A percentile compares a stretch with the other conserved stretches of the same genome.
Evolutionary conservation across 2,113 vertebrate species (phyloP).

Genomic region (Xyrauchen texanus): DNA sequence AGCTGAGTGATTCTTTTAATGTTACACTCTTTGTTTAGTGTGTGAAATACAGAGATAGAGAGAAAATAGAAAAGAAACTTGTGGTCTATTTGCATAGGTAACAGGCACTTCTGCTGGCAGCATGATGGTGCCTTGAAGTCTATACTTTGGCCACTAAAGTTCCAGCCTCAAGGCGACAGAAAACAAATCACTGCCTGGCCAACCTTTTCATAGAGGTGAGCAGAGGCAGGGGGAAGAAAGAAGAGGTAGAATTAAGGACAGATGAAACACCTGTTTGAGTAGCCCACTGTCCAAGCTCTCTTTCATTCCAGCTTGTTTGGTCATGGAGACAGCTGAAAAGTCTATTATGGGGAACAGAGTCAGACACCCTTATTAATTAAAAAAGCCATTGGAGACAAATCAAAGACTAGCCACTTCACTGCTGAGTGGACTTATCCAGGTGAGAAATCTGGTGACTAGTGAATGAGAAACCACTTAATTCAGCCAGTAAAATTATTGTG

Average conservation of each 20-base stretch:
- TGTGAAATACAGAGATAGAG: background rate
- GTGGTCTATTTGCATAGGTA: slow-evolving; percentile 48
- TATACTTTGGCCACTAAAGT: slow-evolving; percentile 51
- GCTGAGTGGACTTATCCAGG: background rate
- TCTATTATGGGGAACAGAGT: slow-evolving; percentile 19
- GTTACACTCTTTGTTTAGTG: no score
- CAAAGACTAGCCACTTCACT: slow-evolving; percentile 13
- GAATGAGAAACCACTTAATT: background rate
- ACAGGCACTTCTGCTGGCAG: slow-evolving; percentile 32
- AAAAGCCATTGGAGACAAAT: slow-evolving; percentile 24
- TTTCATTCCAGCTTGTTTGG: slow-evolving; percentile 8
- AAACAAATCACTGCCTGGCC: slow-evolving; percentile 56
- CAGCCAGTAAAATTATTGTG: no score
- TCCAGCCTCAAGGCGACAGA: slow-evolving; percentile 49
- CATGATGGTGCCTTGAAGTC: slow-evolving; percentile 60
- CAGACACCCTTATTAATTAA: background rate
- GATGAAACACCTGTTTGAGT: slow-evolving; percentile 56
- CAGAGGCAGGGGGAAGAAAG: slow-evolving; percentile 19
- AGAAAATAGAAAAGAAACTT: background rate
- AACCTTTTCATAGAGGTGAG: slow-evolving; percentile 44
- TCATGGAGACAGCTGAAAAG: slow-evolving; percentile 27
- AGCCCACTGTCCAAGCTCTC: slow-evolving; percentile 23
- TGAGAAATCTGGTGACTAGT: background rate
- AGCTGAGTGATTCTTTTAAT: background rate
- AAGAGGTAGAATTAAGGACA: slow-evolving; percentile 36